Evolutionary conservation across 2,888 invertebrate species (phyloP), one percentile per base, ranked within the genome.

Genomic region (Fragum whitleyi): DNA sequence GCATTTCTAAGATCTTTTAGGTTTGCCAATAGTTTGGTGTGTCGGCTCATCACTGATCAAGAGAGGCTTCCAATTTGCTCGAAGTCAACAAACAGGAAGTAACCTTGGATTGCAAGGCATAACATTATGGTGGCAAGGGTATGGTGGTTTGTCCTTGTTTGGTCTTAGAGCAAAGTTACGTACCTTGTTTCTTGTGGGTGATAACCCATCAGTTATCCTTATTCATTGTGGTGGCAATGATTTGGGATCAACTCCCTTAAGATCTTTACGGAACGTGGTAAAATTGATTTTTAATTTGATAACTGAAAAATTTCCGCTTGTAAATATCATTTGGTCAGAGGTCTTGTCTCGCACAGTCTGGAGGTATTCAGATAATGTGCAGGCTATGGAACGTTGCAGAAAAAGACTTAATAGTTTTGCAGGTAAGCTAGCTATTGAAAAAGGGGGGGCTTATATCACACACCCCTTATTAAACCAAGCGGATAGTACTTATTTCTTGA

Each of bases 181-280:
- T 9, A 23, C 23, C 16, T 26, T 68, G 0, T 16, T 16, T 9
- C 53, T 26, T 23, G 28, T 67, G 28, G 73, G 47, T 51, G 32
- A 51, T 36, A 23, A 9, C 19, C 72, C 77, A 7, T 16, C 21
- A 16, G 19, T 14, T 51, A 57, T 67, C 21, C 1, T 72, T 14
- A 51, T 77, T n/a, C 77, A 72, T 42, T 74, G 57, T 59, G 68
- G 74, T 39, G 73, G 69, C 16, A 74, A 78, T 69, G 74, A 73
- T 53, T 51, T 78, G 21, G 73, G n/a, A 11, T 26, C 7, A 7
- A 36, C 26, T 26, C 11, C 32, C 16, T 5, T 69, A 19, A 7
- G 21, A n/a, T 28, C 23, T 51, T 21, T 69, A 9, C 51, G 55
- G 7, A 21, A 53, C 21, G 19, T 36, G 32, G 36, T 62, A 2